phyloP scores from a whole-genome alignment of 2,113 vertebrate genomes.

The Anarrhichthys ocellatus region DNA sequence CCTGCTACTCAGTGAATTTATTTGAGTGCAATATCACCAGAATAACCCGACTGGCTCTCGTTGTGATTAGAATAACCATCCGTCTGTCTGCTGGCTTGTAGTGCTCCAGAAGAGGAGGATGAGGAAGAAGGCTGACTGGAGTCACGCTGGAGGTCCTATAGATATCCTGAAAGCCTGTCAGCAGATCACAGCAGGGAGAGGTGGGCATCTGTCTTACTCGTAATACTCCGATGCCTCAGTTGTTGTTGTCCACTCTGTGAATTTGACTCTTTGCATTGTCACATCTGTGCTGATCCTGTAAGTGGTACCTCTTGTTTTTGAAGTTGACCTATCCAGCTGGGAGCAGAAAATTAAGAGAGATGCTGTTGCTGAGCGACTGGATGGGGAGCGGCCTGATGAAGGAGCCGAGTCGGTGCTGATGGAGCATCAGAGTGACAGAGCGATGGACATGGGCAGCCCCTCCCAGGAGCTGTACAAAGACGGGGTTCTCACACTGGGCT shows the following conservation, averaged over 20 bases:
- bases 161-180: constrained; percentile 90
- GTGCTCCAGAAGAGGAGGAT: constrained; percentile 89
- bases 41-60: constrained; percentile 6
- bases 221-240: not conserved
- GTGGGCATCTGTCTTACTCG: constrained; percentile 65
- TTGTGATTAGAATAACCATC: constrained; percentile 12
- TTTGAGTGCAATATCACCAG: constrained; percentile 1
- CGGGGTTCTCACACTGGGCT: constrained; percentile 91
- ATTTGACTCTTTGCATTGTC: not conserved
- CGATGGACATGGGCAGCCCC: constrained; percentile 82
- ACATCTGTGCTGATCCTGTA: not conserved
- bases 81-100: constrained; percentile 50
- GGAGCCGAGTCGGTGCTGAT: constrained; percentile 81
- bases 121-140: constrained; percentile 85
- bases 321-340: constrained; percentile 93
- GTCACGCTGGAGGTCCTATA: constrained; percentile 86
- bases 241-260: not conserved
- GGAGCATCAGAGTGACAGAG: constrained; percentile 87
- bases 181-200: constrained; percentile 88
- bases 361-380: constrained; percentile 75
- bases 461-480: constrained; percentile 90
- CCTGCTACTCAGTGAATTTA: not conserved
- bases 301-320: constrained; percentile 8
- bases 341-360: constrained; percentile 91
- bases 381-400: constrained; percentile 82